These are phyloP conservation scores for Lasioglossum lativentre DNA, from an alignment of 2,888 invertebrate species.

Conservation along the genomic window DNA sequence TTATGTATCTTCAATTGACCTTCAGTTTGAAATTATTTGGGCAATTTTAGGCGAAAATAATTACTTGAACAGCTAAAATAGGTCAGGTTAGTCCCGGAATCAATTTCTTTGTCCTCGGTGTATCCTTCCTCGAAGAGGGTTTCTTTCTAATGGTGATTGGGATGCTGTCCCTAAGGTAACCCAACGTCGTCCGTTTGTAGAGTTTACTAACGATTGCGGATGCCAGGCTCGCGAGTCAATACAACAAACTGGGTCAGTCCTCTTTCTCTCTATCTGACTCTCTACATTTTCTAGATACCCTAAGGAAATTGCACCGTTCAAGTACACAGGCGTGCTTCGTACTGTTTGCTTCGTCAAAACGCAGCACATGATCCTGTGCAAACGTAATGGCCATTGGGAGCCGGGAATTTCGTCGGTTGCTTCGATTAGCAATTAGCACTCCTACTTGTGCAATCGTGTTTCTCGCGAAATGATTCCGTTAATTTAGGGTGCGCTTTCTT, in stretches of 20 bases:
- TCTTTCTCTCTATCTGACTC: not conserved
- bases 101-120: not conserved
- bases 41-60: no score
- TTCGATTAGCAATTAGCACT: not conserved
- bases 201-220: slow-evolving; percentile 8
- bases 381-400: not conserved
- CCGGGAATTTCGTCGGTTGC: not conserved
- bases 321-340: not conserved
- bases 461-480: not conserved
- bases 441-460: not conserved
- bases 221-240: not conserved
- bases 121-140: not conserved
- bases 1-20: no score
- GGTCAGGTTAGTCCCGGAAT: not conserved
- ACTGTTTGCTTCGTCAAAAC: not conserved
- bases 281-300: not conserved
- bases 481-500: not conserved
- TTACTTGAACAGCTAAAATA: not conserved
- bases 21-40: no score
- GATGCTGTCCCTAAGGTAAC: not conserved
- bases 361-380: not conserved
- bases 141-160: slow-evolving; percentile 12
- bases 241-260: slow-evolving; percentile 8
- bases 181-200: not conserved
- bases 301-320: slow-evolving; percentile 1